Conservation (phyloP, 2,797 vertebrate genomes). For the Gymnothorax reevesii region DNA sequence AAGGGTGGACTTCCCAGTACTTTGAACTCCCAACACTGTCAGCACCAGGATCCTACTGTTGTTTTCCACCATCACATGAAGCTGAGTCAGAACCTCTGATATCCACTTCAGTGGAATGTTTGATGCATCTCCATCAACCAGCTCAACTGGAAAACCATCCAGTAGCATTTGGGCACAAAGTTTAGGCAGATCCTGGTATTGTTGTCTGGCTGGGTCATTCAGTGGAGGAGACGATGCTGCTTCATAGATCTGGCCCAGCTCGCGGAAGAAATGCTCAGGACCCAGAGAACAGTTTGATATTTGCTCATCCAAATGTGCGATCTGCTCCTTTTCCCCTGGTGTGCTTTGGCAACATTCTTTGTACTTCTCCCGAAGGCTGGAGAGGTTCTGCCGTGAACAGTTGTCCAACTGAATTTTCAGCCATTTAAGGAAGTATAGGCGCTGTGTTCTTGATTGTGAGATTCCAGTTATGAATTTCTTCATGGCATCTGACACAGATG, state of each 20-base stretch:
- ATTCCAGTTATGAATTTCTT: conserved; percentile 67
- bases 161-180: conserved; percentile 70
- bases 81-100: conserved; percentile 64
- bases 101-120: conserved; percentile 77
- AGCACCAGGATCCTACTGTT: conserved; percentile 44
- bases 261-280: conserved; percentile 75
- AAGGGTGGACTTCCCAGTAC: conserved; percentile 36
- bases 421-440: conserved; percentile 76
- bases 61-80: conserved; percentile 60
- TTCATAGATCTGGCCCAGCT: conserved; percentile 81
- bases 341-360: conserved; percentile 55
- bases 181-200: conserved; percentile 63
- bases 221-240: conserved; percentile 61
- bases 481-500: conserved; percentile 56
- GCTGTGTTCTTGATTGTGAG: conserved; percentile 54
- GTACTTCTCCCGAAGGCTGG: conserved; percentile 57
- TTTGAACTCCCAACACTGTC: conserved; percentile 25
- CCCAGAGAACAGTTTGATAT: conserved; percentile 73
- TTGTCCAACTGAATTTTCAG: conserved; percentile 73
- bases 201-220: conserved; percentile 42
- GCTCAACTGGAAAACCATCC: conserved; percentile 75
- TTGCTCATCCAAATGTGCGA: conserved; percentile 55
- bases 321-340: conserved; percentile 50
- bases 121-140: conserved; percentile 77
- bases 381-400: conserved; percentile 55